These are phyloP conservation scores for Eilema griseolum DNA, from an alignment of 2,888 invertebrate species.

Conservation along the genomic window DNA sequence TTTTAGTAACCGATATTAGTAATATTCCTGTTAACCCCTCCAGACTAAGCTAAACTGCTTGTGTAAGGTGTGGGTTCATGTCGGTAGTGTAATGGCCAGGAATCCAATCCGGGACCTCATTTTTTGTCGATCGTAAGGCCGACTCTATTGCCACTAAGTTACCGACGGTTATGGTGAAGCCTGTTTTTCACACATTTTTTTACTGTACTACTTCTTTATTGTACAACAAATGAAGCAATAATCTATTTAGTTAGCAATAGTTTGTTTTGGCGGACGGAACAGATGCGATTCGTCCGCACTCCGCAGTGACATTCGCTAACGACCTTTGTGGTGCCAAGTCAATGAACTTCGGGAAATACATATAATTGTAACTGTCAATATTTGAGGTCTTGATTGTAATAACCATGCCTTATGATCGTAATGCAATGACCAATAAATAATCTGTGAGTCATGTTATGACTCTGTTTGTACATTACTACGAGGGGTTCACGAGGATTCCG, in stretches of 20 bases:
- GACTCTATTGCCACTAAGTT: too few relatives aligned
- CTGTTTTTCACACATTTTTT: background rate
- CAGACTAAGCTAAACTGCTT: too few relatives aligned
- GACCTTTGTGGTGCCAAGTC: slow-evolving; percentile 42
- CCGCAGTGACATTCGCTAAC: slow-evolving; percentile 31
- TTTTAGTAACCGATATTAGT: too few relatives aligned
- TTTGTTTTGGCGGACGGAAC: slow-evolving; percentile 42
- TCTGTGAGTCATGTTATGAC: slow-evolving; percentile 15
- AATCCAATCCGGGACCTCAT: too few relatives aligned
- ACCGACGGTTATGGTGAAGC: too few relatives aligned
- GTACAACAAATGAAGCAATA: slow-evolving; percentile 8
- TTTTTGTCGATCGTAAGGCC: too few relatives aligned
- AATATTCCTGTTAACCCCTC: too few relatives aligned
- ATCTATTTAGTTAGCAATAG: slow-evolving; percentile 23
- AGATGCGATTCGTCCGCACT: slow-evolving; percentile 50
- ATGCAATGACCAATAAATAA: slow-evolving; percentile 18
- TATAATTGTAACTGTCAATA: slow-evolving; percentile 37
- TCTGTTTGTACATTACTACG: background rate
- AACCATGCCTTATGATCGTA: slow-evolving; percentile 11
- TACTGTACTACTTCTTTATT: background rate
- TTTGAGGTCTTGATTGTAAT: slow-evolving; percentile 21
- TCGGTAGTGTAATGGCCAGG: too few relatives aligned
- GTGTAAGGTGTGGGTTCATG: too few relatives aligned
- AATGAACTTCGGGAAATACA: slow-evolving; percentile 38
- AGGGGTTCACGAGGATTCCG: too few relatives aligned